Conservation (phyloP, 2,797 vertebrate species). For the Balearica regulorum region DNA sequence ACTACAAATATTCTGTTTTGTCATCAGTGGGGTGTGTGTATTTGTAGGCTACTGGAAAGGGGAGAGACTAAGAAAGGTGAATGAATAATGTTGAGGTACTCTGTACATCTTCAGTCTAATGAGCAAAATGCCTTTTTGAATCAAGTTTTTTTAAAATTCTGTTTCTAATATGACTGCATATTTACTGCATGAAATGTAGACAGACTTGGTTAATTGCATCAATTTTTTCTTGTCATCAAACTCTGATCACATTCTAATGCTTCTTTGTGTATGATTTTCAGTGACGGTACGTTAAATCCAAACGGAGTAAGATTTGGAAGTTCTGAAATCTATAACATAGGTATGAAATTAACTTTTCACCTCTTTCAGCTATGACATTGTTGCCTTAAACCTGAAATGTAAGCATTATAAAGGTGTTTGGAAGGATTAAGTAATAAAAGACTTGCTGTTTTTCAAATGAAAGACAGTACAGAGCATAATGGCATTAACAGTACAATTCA, state of each 20-base stretch:
- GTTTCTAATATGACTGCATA: background rate
- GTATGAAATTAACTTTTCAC: slow-evolving; percentile 69
- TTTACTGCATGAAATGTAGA: background rate
- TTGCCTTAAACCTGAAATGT: background rate
- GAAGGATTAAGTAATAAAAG: background rate
- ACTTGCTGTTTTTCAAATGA: background rate
- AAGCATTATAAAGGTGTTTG: background rate
- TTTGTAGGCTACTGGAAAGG: background rate
- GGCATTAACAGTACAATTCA: background rate
- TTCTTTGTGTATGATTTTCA: slow-evolving; percentile 57
- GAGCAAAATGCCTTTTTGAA: background rate
- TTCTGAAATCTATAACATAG: slow-evolving; percentile 98
- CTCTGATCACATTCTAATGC: slow-evolving; percentile 5
- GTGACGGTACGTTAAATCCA: slow-evolving; percentile 95
- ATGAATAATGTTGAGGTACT: background rate
- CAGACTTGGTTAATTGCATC: background rate
- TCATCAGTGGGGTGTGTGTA: background rate
- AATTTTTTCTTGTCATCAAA: background rate
- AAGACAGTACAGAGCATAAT: background rate
- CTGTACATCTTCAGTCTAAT: background rate
- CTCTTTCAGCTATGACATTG: background rate
- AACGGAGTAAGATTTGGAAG: slow-evolving; percentile 96
- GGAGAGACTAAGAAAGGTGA: background rate
- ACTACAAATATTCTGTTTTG: background rate
- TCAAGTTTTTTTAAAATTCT: background rate